Evolutionary conservation across 2,888 invertebrate genomes (phyloP).

Genomic region (Drosophila peninsularis): DNA sequence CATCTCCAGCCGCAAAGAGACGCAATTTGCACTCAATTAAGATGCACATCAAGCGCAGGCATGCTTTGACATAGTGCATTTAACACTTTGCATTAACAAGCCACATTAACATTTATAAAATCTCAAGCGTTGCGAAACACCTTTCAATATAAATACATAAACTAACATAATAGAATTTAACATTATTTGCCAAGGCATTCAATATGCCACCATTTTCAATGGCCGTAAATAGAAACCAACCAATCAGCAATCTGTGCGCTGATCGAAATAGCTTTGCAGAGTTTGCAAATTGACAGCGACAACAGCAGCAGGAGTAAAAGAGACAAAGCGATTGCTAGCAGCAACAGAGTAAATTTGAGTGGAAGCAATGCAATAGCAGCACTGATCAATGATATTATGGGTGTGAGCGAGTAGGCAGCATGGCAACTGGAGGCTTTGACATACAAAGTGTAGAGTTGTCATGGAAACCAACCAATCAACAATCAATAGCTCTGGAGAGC

Average conservation of each 20-base stretch:
- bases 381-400: not conserved
- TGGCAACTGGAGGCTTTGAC: not conserved
- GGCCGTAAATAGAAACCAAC: not conserved
- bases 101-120: conserved; percentile 8
- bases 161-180: not conserved
- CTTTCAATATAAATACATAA: conserved; percentile 4
- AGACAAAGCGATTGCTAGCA: not conserved
- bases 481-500: not conserved
- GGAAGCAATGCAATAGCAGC: not conserved
- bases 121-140: not conserved
- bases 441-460: not conserved
- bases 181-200: not conserved
- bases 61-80: conserved; percentile 12
- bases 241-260: not conserved
- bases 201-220: not conserved
- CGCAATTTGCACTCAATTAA: conserved; percentile 38
- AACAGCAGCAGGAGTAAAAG: not conserved
- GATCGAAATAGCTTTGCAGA: not conserved
- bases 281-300: not conserved
- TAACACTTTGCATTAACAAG: conserved; percentile 1
- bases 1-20: conserved; percentile 20
- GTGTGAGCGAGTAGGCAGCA: not conserved
- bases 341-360: not conserved
- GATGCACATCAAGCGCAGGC: conserved; percentile 11
- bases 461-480: not conserved